phyloP scores from a whole-genome alignment of 2,113 vertebrate genomes.

The Entomyzon cyanotis region DNA sequence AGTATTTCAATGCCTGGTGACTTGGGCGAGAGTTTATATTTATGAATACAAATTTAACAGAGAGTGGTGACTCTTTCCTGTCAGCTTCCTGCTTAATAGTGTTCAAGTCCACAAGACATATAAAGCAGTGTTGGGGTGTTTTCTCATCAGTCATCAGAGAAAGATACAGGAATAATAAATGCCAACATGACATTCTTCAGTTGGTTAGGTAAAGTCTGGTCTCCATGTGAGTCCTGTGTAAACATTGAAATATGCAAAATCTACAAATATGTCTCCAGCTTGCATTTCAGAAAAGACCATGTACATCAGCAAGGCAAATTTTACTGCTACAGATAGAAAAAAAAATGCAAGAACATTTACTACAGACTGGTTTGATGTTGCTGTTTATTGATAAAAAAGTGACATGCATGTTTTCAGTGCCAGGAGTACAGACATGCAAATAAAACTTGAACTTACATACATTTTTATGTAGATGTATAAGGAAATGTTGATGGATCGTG shows the following conservation, averaged over 20 bases:
- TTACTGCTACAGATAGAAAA: background rate
- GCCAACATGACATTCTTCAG: background rate
- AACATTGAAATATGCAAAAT: background rate
- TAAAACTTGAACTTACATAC: background rate
- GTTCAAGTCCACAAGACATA: background rate
- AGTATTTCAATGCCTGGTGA: background rate
- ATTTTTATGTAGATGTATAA: background rate
- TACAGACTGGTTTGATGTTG: background rate
- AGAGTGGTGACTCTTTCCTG: background rate
- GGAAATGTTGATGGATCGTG: background rate
- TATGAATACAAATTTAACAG: background rate
- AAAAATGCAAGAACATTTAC: background rate
- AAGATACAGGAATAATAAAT: background rate
- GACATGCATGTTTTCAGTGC: fast-evolving
- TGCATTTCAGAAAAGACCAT: background rate
- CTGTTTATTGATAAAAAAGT: background rate
- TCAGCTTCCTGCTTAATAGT: background rate
- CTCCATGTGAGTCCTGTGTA: background rate
- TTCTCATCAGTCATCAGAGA: background rate
- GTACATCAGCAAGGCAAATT: background rate
- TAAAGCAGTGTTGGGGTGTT: background rate
- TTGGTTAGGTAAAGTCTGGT: background rate
- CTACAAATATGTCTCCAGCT: background rate
- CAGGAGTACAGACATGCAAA: background rate
- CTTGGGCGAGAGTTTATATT: background rate